A percentile compares a stretch with the other conserved stretches of the same genome.
These are phyloP conservation scores for Chiroxiphia lanceolata DNA, from an alignment of 2,797 vertebrate genomes.

Conservation along the genomic window DNA sequence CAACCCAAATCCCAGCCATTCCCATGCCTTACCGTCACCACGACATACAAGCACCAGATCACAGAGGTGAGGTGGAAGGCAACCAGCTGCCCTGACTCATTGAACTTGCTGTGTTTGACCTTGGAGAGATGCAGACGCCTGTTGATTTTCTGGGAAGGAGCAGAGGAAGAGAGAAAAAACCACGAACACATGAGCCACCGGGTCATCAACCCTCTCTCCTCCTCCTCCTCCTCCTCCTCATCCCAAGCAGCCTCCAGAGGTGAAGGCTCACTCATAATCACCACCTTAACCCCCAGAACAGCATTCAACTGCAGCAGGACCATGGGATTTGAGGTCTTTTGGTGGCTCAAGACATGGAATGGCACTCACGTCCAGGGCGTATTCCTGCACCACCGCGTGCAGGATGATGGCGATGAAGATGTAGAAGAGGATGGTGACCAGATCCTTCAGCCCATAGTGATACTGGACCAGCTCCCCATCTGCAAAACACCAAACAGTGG, in stretches of 20 bases:
- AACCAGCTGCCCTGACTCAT: conserved; percentile 94
- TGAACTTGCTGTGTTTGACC: conserved; percentile 97
- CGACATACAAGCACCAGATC: conserved; percentile 91
- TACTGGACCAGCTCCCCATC: conserved; percentile 90
- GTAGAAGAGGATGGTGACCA: conserved; percentile 93
- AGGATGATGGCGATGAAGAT: conserved; percentile 93
- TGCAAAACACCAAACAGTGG: conserved; percentile 34
- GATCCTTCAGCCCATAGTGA: conserved; percentile 92
- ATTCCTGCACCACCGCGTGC: conserved; percentile 96
- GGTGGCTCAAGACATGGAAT: accelerated
- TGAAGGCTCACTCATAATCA: neutral
- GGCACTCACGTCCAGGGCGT: conserved; percentile 91
- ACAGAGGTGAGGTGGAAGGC: conserved; percentile 93
- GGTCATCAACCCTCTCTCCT: neutral
- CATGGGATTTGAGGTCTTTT: neutral
- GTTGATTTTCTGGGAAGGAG: conserved; percentile 88
- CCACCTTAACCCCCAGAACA: neutral
- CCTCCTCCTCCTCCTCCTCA: neutral
- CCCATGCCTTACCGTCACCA: conserved; percentile 82
- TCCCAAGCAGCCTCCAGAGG: neutral
- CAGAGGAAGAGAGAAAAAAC: neutral
- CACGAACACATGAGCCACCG: neutral
- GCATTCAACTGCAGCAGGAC: neutral
- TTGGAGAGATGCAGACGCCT: conserved; percentile 96
- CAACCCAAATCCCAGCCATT: neutral